Evolutionary conservation across 2,888 invertebrate species (phyloP), one percentile per base, ranked within the genome.

Genomic region (Shargacucullia verbasci): DNA sequence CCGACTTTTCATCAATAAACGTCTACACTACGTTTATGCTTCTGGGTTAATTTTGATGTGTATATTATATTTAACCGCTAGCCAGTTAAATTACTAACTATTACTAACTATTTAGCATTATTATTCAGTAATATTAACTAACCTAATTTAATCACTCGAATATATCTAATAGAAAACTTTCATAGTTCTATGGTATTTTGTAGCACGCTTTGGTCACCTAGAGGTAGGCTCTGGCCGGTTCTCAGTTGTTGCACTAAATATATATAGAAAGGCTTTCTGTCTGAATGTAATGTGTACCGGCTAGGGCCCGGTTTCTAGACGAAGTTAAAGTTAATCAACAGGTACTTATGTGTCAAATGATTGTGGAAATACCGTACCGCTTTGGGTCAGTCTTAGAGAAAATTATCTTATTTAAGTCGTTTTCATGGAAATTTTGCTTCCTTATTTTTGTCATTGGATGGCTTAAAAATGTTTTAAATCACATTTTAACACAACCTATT

Each of bases 161-260:
- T 12, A 14, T 13, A 55, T 35, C 20, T 13, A 39, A 44, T 39
- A 64, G 60, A 44, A 65, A 58, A 64, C 37, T 27, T 79, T 81
- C 61, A 15, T 84, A 82, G 74, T 58, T 88, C 88, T 88, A 67
- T 86, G 85, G 82, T 49, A 71, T 64, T 66, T 74, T 69, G 73
- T 75, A 76, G 76, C 73, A 76, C 75, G 76, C 75, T 75, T 76
- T 82, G 85, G 87, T 88, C 86, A 87, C 83, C 83, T 79, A 80
- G 74, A 82, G 76, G 80, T 83, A 84, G 79, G 78, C 80, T 70
- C 79, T 80, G 82, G 84, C 86, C 86, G 85, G 87, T 88, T 86
- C 73, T 79, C 79, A 77, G 80, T 78, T 75, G 77, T 73, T 79
- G 77, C 81, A 79, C 79, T 85, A 82, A 82, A 78, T 78, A 75